Conservation (phyloP, 2,888 invertebrate genomes). For the Crematogaster levior region DNA sequence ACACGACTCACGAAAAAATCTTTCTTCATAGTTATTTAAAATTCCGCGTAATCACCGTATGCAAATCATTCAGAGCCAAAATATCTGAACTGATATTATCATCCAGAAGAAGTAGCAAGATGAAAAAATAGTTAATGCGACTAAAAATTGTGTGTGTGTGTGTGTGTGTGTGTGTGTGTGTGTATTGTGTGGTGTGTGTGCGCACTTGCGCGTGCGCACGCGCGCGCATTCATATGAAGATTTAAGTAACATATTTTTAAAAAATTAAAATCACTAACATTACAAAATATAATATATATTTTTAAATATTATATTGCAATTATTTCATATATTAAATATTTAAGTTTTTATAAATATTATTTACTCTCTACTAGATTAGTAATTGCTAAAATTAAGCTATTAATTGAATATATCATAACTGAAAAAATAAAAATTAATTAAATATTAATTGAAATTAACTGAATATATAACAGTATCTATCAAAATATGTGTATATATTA, state of each 20-base stretch:
- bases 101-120: not conserved
- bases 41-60: conserved; percentile 63
- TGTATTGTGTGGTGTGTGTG: not conserved
- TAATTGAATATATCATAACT: too few relatives aligned
- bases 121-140: not conserved
- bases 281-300: not conserved
- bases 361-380: not conserved
- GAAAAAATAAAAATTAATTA: too few relatives aligned
- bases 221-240: too few relatives aligned
- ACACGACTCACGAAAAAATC: conserved; percentile 1
- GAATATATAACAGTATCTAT: not conserved
- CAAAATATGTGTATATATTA: not conserved
- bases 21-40: conserved; percentile 63
- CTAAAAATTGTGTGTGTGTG: not conserved
- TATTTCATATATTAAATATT: not conserved
- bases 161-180: not conserved
- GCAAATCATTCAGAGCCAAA: conserved; percentile 57
- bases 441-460: too few relatives aligned
- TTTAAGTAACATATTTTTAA: too few relatives aligned
- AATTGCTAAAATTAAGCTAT: not conserved
- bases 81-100: conserved; percentile 46
- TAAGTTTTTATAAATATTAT: not conserved
- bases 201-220: too few relatives aligned
- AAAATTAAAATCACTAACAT: too few relatives aligned
- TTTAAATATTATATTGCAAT: not conserved